Evolutionary conservation across 1,140 invertebrate species (phyloP), one percentile per base, ranked within the genome.

Genomic region (Drosophila bifasciata): DNA sequence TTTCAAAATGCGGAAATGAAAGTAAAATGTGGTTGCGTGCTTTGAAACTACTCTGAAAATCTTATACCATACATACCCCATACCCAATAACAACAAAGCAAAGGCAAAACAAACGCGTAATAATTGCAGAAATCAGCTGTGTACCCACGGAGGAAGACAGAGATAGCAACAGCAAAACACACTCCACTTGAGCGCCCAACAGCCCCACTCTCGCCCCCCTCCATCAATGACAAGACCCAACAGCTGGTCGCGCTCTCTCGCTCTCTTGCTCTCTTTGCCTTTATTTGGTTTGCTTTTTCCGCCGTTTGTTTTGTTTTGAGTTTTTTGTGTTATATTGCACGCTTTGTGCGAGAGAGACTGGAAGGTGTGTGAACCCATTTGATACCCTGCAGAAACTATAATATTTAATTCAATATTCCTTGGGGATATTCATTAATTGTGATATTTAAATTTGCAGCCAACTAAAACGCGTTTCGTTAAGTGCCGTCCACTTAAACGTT

Each of bases 51-150:
- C 74, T 75, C 61, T 81, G 77, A 59, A 85, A 86, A 86, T 46
- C 56, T 62, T 56, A 58, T 36, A 64, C 67, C 55, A 81, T 44
- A 44, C 56, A 59, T 56, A 58, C 25, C 60, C 67, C 55, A 81
- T 44, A 44, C 61, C 58, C 50, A 76, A 70, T 66, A 89, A 75
- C 74, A 80, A 86, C 67, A 84, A 84, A 79, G 81, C 67, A 84
- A 84, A 79, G 81, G 80, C 77, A 88, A 90, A 86, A 88, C 76
- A 78, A 81, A 88, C 74, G 85, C 89, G 80, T 89, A 90, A 85
- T 88, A 25, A 36, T 85, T 85, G 89, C 89, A 89, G 89, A 90
- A 90, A 90, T 90, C 89, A 90, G 89, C 89, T 90, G 89, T 90
- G 85, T 90, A 90, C 81, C 84, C 76, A 89, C 80, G 79, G 76